These are phyloP conservation scores for Melanotaenia duboulayi DNA, from an alignment of 2,113 vertebrate species.

Conservation along the genomic window DNA sequence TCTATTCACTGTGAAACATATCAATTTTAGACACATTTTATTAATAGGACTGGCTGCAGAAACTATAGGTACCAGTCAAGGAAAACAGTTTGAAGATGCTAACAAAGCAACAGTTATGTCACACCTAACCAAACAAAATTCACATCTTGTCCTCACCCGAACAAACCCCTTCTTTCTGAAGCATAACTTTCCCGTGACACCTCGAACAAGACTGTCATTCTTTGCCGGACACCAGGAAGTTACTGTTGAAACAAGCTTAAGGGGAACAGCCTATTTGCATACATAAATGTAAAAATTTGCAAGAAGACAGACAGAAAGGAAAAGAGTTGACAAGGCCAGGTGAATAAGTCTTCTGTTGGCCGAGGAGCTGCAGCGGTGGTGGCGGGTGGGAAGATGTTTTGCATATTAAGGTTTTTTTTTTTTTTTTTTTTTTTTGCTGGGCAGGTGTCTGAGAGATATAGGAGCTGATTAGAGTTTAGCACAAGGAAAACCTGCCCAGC, in stretches of 20 bases:
- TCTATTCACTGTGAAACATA: conserved; percentile 3
- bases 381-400: conserved; percentile 73
- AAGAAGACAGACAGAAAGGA: conserved; percentile 78
- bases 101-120: not conserved
- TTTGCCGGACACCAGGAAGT: conserved; percentile 75
- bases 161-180: conserved; percentile 29
- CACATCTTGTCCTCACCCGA: not conserved
- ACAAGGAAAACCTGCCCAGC: conserved; percentile 84
- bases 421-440: conserved; percentile 68
- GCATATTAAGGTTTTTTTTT: conserved; percentile 81
- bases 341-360: conserved; percentile 84
- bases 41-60: not conserved
- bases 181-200: conserved; percentile 36
- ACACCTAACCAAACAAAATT: not conserved
- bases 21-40: not conserved
- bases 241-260: conserved; percentile 68
- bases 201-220: conserved; percentile 67
- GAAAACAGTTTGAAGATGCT: not conserved
- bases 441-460: conserved; percentile 85
- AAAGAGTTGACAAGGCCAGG: conserved; percentile 70
- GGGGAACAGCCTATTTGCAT: conserved; percentile 82
- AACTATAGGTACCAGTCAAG: not conserved
- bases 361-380: conserved; percentile 65
- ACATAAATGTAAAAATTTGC: conserved; percentile 84
- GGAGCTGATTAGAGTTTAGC: conserved; percentile 81